phyloP scores from a whole-genome alignment of 2,113 vertebrate genomes.

The Lasiurus cinereus region DNA sequence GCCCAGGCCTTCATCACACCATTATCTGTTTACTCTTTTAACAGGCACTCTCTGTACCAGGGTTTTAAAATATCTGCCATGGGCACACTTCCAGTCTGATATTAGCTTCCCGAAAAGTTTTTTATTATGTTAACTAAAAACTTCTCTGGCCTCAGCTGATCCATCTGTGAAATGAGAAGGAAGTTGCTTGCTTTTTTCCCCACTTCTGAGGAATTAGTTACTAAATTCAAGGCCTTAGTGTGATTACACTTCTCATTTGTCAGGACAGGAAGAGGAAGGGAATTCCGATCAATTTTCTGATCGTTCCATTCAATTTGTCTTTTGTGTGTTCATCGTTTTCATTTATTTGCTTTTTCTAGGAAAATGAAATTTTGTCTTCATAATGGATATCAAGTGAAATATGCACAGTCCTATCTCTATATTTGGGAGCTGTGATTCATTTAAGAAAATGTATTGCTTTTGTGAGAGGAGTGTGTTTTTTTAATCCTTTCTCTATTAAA shows the following conservation, averaged over 20 bases:
- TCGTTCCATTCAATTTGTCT: background rate
- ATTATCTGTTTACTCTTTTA: background rate
- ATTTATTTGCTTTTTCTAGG: background rate
- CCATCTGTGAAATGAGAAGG: background rate
- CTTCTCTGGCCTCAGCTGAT: constrained; percentile 18
- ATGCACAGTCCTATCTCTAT: background rate
- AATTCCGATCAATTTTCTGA: constrained; percentile 12
- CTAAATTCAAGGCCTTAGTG: background rate
- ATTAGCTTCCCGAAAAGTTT: constrained; percentile 31
- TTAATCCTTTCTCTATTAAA: constrained; percentile 7
- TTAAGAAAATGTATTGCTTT: background rate
- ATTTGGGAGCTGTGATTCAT: background rate
- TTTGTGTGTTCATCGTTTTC: background rate
- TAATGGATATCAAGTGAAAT: background rate
- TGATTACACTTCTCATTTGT: no score
- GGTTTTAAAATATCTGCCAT: background rate
- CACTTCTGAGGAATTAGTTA: background rate
- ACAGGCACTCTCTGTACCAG: background rate
- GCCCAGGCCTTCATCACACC: no score
- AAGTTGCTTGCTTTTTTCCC: background rate
- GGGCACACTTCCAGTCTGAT: background rate
- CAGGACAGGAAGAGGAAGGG: background rate
- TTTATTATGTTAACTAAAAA: constrained; percentile 2
- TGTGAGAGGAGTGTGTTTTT: background rate
- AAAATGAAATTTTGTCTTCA: constrained; percentile 60